A percentile compares a stretch with the other conserved stretches of the same genome.
Conservation (phyloP, 1,140 invertebrate species). For the Drosophila pectinifera region DNA sequence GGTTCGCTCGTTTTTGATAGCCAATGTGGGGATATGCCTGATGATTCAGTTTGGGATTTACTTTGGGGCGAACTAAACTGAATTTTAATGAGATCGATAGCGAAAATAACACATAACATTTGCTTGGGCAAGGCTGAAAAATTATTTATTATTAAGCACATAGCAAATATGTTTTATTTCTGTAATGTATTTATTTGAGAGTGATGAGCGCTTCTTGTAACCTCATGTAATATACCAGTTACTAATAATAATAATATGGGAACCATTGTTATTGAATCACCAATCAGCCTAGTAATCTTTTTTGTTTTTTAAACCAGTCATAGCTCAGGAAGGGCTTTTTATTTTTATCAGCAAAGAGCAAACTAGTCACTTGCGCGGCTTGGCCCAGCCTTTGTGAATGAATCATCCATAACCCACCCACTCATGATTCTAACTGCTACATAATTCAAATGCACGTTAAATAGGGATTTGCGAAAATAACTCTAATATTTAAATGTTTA, state of each 20-base stretch:
- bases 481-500: too few species aligned
- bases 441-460: background rate
- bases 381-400: background rate
- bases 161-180: too few species aligned
- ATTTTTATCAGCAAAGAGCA: conserved; percentile 25
- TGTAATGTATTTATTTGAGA: background rate
- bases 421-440: conserved; percentile 6
- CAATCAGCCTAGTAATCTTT: background rate
- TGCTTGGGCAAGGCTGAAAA: background rate
- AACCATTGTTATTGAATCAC: conserved; percentile 1
- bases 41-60: conserved; percentile 39
- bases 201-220: too few species aligned
- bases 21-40: conserved; percentile 6
- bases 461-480: background rate
- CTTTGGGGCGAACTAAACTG: background rate
- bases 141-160: too few species aligned
- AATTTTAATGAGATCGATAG: background rate
- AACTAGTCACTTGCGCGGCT: conserved; percentile 11
- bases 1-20: conserved; percentile 23
- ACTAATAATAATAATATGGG: conserved; percentile 6
- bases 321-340: background rate
- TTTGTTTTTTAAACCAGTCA: conserved; percentile 23
- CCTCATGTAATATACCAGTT: too few species aligned
- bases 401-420: conserved; percentile 7
- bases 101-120: background rate